These are phyloP conservation scores for Monarcha castaneiventris DNA, from an alignment of 2,113 vertebrate species.

Conservation along the genomic window DNA sequence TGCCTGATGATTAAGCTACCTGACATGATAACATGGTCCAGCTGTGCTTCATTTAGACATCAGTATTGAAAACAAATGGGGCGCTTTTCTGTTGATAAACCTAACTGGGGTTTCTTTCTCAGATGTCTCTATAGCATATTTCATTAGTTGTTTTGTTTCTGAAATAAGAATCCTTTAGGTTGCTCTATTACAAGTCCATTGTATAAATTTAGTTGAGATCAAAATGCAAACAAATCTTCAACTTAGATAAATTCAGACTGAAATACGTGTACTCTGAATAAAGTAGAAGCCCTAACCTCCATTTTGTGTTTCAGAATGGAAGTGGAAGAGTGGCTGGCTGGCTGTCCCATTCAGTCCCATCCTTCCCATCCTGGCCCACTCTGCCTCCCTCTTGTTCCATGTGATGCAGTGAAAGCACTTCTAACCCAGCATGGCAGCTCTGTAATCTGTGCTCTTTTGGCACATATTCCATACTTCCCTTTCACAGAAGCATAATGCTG, in stretches of 20 bases:
- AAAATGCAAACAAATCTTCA: not conserved
- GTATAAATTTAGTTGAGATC: not conserved
- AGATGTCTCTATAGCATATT: not conserved
- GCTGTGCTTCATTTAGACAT: not conserved
- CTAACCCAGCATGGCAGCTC: not conserved
- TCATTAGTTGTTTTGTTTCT: not conserved
- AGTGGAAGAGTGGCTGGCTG: not conserved
- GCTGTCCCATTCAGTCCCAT: not conserved
- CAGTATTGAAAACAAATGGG: not conserved
- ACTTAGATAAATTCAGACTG: not conserved
- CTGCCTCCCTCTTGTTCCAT: not conserved
- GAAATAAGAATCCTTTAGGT: not conserved
- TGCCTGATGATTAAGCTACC: not conserved
- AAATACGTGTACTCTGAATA: not conserved
- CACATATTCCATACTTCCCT: not conserved
- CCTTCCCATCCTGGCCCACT: not conserved
- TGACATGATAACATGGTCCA: not conserved
- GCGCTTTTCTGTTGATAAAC: not conserved
- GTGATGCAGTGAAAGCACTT: not conserved
- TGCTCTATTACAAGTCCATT: not conserved
- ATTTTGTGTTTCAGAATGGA: not conserved
- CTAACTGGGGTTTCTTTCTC: not conserved
- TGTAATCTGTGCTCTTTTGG: not conserved
- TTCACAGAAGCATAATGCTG: not conserved
- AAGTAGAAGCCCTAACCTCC: not conserved